These are phyloP conservation scores for Euleptes europaea DNA, from an alignment of 2,113 vertebrate species.

Conservation along the genomic window DNA sequence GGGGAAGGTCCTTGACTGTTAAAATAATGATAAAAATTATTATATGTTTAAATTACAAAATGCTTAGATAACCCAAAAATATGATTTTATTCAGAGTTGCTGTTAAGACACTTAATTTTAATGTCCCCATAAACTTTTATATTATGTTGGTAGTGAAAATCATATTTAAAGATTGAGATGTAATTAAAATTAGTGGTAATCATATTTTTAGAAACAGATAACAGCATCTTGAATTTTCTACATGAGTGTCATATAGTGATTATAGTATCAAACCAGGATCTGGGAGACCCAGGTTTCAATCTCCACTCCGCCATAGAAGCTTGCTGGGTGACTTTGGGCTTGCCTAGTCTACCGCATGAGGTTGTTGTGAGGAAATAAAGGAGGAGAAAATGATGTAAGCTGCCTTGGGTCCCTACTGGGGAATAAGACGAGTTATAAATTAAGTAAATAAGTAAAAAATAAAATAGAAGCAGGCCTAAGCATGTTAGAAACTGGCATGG, in stretches of 20 bases:
- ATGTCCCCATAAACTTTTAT: not conserved
- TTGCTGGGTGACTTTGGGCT: too few relatives aligned
- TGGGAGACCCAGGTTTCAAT: too few relatives aligned
- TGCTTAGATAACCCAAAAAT: constrained; percentile 4
- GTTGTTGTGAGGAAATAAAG: too few relatives aligned
- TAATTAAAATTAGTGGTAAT: not conserved
- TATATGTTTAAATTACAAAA: constrained; percentile 10
- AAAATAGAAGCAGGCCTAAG: not conserved
- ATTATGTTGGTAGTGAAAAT: not conserved
- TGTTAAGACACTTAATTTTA: not conserved
- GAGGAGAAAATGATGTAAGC: too few relatives aligned
- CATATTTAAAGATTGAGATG: not conserved
- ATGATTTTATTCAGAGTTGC: not conserved
- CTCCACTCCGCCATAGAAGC: too few relatives aligned
- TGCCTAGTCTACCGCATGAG: too few relatives aligned
- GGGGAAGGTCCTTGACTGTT: constrained; percentile 93
- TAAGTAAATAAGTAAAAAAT: too few relatives aligned
- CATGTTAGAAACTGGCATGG: not conserved
- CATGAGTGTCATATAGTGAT: not conserved
- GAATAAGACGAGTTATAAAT: too few relatives aligned
- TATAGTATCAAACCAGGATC: too few relatives aligned
- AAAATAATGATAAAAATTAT: constrained; percentile 26
- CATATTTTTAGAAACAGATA: not conserved
- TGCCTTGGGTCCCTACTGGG: too few relatives aligned
- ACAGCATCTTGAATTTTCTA: not conserved